Percentiles rank a stretch among this genome's conserved stretches.
These are phyloP conservation scores for Camelus bactrianus DNA, from an alignment of 2,113 vertebrate genomes.

Conservation along the genomic window DNA sequence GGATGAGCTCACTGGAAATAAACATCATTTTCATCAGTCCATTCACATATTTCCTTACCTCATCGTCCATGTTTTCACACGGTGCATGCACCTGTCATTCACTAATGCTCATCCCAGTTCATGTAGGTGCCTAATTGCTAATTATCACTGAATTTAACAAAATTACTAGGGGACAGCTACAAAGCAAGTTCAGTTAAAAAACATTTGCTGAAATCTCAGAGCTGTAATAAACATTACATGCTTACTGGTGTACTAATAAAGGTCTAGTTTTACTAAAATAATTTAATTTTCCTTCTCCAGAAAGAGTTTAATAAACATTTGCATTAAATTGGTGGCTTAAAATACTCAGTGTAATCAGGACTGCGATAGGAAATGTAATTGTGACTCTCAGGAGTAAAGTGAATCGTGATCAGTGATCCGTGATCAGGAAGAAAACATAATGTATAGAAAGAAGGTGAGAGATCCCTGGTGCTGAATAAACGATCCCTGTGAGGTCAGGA, in stretches of 20 bases:
- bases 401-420: conserved; percentile 58
- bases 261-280: conserved; percentile 81
- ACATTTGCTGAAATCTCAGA: conserved; percentile 77
- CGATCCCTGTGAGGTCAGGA: neutral
- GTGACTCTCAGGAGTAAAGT: conserved; percentile 51
- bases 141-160: conserved; percentile 75
- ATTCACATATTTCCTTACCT: neutral
- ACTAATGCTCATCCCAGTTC: conserved; percentile 19
- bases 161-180: conserved; percentile 69
- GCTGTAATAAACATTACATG: conserved; percentile 82
- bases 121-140: conserved; percentile 73
- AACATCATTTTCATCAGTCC: neutral
- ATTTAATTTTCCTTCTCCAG: conserved; percentile 82
- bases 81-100: neutral
- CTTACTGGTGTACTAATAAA: conserved; percentile 82
- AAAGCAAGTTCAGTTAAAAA: conserved; percentile 77
- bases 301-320: conserved; percentile 81
- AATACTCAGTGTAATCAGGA: conserved; percentile 66
- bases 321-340: conserved; percentile 74
- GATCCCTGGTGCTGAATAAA: neutral
- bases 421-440: conserved; percentile 58
- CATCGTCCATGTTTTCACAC: neutral
- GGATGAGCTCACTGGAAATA: neutral
- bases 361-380: conserved; percentile 63
- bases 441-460: neutral